phyloP scores from a whole-genome alignment of 2,888 invertebrate species.

The Caenorhabditis sp. region DNA sequence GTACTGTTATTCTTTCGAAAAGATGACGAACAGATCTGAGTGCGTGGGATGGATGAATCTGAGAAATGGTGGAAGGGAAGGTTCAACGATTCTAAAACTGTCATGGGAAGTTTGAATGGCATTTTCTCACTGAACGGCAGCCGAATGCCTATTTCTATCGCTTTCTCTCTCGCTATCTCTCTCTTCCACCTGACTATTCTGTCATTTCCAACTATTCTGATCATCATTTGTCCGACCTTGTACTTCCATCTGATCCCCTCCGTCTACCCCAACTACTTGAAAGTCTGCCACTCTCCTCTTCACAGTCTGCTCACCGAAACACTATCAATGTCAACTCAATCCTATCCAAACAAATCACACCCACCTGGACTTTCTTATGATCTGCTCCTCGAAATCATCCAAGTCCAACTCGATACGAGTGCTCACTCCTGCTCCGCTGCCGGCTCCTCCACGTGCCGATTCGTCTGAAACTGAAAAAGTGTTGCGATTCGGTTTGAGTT shows the following conservation, averaged over 20 bases:
- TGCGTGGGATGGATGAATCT: too few species aligned
- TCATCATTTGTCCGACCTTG: slow-evolving; percentile 12
- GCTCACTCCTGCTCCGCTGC: slow-evolving; percentile 3
- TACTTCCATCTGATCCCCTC: neutral
- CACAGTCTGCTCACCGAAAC: slow-evolving; percentile 4
- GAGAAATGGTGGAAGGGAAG: too few species aligned
- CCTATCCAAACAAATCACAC: slow-evolving; percentile 6
- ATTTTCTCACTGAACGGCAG: too few species aligned
- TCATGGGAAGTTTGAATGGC: too few species aligned
- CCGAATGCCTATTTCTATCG: too few species aligned
- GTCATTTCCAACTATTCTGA: too few species aligned
- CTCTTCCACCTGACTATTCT: neutral
- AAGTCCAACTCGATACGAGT: slow-evolving; percentile 52
- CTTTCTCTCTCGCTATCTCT: neutral
- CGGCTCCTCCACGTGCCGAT: slow-evolving; percentile 1
- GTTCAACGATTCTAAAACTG: too few species aligned
- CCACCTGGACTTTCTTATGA: slow-evolving; percentile 55
- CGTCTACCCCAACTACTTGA: neutral
- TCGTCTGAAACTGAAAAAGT: slow-evolving; percentile 34
- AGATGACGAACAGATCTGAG: slow-evolving; percentile 1
- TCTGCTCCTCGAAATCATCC: slow-evolving; percentile 47
- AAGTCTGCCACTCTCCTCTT: slow-evolving; percentile 1
- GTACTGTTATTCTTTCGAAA: slow-evolving; percentile 4
- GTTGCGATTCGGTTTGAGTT: too few species aligned
- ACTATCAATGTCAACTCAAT: neutral